Percentiles rank a stretch among this genome's conserved stretches.
These are phyloP conservation scores for Ammospiza caudacuta DNA, from an alignment of 2,113 vertebrate species.

Conservation along the genomic window DNA sequence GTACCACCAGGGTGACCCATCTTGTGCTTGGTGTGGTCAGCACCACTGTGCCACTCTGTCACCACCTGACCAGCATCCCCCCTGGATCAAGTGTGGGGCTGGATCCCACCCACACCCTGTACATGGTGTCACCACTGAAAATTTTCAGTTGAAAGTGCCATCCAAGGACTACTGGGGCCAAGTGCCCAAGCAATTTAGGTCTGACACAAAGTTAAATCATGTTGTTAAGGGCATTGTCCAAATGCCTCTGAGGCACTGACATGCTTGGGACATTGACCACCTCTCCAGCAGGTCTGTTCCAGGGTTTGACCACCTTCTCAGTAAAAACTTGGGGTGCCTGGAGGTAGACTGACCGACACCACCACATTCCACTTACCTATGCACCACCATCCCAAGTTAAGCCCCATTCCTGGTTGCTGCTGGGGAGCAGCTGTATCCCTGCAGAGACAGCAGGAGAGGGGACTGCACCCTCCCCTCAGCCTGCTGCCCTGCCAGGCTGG, in stretches of 20 bases:
- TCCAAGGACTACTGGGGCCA: background rate
- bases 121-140: background rate
- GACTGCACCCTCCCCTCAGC: background rate
- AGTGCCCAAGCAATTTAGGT: background rate
- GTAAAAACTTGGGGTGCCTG: background rate
- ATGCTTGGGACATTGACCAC: background rate
- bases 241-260: background rate
- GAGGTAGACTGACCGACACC: background rate
- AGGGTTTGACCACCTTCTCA: background rate
- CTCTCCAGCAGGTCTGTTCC: background rate
- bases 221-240: background rate
- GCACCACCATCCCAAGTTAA: background rate
- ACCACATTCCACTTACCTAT: rapidly evolving
- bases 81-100: background rate
- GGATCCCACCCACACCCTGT: background rate
- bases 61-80: background rate
- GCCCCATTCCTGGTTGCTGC: rapidly evolving
- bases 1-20: too few relatives aligned
- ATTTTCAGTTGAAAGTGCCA: background rate
- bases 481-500: background rate
- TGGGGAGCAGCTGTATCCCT: background rate
- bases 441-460: background rate
- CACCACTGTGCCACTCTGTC: background rate
- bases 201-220: background rate
- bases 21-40: rapidly evolving